These are phyloP conservation scores for Glyptemys insculpta DNA, from an alignment of 2,797 vertebrate species.

Conservation along the genomic window DNA sequence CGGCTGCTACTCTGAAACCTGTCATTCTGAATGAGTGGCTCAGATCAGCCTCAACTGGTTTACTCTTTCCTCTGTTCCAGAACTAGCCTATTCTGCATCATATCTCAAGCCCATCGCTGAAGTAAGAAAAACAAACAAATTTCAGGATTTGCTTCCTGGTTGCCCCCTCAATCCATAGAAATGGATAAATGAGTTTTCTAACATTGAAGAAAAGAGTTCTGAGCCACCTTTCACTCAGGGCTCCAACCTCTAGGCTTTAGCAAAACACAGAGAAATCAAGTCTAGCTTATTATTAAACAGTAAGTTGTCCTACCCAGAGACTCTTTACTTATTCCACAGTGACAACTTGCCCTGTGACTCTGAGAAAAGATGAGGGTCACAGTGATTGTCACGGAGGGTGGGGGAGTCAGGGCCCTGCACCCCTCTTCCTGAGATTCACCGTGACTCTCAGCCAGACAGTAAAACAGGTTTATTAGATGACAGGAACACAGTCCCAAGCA, in stretches of 20 bases:
- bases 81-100: no score
- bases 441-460: no score
- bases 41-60: neutral
- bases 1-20: no score
- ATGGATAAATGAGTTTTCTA: neutral
- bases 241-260: neutral
- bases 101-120: neutral
- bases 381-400: neutral
- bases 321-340: neutral
- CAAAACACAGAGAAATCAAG: neutral
- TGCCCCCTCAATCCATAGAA: neutral
- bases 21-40: neutral
- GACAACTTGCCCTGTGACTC: neutral
- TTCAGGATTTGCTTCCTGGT: neutral
- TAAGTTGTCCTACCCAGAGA: neutral
- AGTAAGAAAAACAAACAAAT: neutral
- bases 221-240: neutral
- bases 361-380: neutral
- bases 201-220: neutral
- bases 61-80: neutral
- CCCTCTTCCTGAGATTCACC: no score
- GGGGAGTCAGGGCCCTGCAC: no score
- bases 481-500: no score
- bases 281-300: neutral
- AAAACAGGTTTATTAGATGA: no score